Base-by-base conservation (phyloP, 2,888 invertebrate species). In the Agrypnus murinus region DNA sequence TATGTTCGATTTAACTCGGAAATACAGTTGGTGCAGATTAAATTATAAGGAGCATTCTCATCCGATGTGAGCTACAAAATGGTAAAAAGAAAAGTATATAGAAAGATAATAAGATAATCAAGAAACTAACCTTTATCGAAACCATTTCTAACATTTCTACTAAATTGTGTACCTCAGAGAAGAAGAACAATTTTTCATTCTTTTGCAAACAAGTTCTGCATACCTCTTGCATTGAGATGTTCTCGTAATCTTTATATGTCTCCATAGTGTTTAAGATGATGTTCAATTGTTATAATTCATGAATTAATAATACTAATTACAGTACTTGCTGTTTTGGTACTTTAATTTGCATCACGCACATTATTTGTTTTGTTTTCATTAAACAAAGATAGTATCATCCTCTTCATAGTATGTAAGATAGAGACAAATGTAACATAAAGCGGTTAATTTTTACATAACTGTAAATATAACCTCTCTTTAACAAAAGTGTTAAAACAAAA, bases 1-100 rank as follows among this genome's bases (percentile, higher is more conserved):
- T 78, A 77, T 75, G 75, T 77, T 14, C 74, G 72, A 57, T 73
- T 77, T 7, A 78, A 75, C 69, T 77, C 77, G 25, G 71, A 76
- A 0, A 73, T 68, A 71, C 77, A 78, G 8, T 72, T 69, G 50
- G 48, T 74, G 32, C 76, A 77, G 7, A 78, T 71, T 14, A 79
- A 76, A 68, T 76, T 75, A n/a, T 73, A 75, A 12, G 76, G 66
- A 38, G 72, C 73, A 50, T 73, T 65, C 19, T 77, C 65, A 7
- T 65, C 75, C 17, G 74, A 59, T n/a, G 73, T 74, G 15, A 77
- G 69, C 75, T 77, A 46, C 45, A 62, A n/a, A 15, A 38, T 38
- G 8, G 7, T 40, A 38, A 4, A 6, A 45, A 4, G 6, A 43
- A 25, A 25, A 43, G 10, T 40, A 1, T 31, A 14, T 15, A 25